These are phyloP conservation scores for Scaptodrosophila lebanonensis DNA, from an alignment of 1,140 invertebrate species.

Conservation along the genomic window DNA sequence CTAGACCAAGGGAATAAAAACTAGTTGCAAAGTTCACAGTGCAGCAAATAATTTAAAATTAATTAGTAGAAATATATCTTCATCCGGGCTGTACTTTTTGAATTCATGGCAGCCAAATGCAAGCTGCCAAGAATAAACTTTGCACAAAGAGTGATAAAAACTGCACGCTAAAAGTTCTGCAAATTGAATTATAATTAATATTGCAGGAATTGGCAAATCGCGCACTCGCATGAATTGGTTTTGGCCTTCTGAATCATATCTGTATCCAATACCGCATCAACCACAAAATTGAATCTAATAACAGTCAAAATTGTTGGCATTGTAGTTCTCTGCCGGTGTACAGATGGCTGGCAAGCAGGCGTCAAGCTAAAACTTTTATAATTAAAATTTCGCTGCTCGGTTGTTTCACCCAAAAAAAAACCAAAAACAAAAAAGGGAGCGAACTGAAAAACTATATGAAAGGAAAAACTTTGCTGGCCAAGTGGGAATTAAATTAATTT, in stretches of 20 bases:
- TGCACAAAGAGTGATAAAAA: background rate
- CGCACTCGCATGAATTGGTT: too few relatives aligned
- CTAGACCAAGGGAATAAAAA: too few relatives aligned
- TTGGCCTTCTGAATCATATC: too few relatives aligned
- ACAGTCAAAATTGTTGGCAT: conserved; percentile 32
- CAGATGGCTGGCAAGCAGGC: conserved; percentile 26
- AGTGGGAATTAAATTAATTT: conserved; percentile 74
- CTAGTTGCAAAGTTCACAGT: too few relatives aligned
- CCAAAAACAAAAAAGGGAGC: conserved; percentile 32
- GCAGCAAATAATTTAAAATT: conserved; percentile 67
- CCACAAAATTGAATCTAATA: conserved; percentile 38
- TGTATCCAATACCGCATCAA: background rate
- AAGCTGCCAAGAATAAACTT: conserved; percentile 3
- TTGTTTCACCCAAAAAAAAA: conserved; percentile 13
- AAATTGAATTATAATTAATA: conserved; percentile 72
- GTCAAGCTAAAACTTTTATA: conserved; percentile 69
- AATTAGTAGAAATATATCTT: conserved; percentile 43
- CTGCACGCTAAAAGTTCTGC: conserved; percentile 28
- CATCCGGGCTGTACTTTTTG: conserved; percentile 4
- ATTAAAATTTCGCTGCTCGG: conserved; percentile 64
- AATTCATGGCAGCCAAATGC: conserved; percentile 4
- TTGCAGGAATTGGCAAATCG: conserved; percentile 65
- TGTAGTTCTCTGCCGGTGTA: conserved; percentile 17
- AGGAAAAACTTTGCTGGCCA: conserved; percentile 48
- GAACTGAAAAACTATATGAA: conserved; percentile 65